Evolutionary conservation across 1,140 invertebrate species (phyloP).

Genomic region (Drosophila navojoa): DNA sequence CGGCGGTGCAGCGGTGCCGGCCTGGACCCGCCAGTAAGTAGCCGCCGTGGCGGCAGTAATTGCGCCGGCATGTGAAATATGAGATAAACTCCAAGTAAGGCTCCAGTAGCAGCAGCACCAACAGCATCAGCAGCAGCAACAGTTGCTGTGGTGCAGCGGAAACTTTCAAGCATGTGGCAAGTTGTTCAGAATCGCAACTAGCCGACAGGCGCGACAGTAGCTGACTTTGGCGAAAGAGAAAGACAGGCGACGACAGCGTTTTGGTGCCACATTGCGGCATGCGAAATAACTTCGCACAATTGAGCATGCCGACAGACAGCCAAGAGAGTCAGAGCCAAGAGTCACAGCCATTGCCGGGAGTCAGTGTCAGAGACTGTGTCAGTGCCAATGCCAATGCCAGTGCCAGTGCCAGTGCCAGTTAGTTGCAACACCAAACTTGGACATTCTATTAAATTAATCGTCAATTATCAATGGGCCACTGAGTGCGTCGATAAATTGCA

Average conservation of each 20-base stretch:
- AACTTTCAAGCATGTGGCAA: conserved; percentile 75
- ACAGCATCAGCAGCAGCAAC: conserved; percentile 27
- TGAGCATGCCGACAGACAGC: conserved; percentile 69
- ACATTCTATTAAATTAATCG: conserved; percentile 82
- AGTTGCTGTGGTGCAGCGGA: conserved; percentile 29
- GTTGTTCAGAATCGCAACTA: conserved; percentile 79
- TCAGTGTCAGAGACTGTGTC: background rate
- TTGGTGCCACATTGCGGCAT: conserved; percentile 81
- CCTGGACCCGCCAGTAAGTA: conserved; percentile 59
- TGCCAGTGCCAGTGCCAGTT: background rate
- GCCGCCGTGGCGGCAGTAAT: conserved; percentile 69
- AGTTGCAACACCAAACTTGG: conserved; percentile 71
- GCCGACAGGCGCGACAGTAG: conserved; percentile 22
- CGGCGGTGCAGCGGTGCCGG: conserved; percentile 22
- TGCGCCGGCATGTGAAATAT: conserved; percentile 81
- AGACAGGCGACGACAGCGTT: conserved; percentile 76
- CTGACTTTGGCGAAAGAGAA: conserved; percentile 8
- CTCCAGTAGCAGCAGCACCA: conserved; percentile 1
- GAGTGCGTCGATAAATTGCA: conserved; percentile 31
- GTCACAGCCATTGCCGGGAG: conserved; percentile 1
- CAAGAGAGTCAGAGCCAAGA: conserved; percentile 10
- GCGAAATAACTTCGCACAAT: conserved; percentile 82
- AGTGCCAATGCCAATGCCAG: background rate
- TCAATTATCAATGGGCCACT: conserved; percentile 75
- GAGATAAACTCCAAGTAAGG: conserved; percentile 82